Percentiles rank a stretch among this genome's conserved stretches.
These are phyloP conservation scores for Musca vetustissima DNA, from an alignment of 1,140 invertebrate species.

Conservation along the genomic window DNA sequence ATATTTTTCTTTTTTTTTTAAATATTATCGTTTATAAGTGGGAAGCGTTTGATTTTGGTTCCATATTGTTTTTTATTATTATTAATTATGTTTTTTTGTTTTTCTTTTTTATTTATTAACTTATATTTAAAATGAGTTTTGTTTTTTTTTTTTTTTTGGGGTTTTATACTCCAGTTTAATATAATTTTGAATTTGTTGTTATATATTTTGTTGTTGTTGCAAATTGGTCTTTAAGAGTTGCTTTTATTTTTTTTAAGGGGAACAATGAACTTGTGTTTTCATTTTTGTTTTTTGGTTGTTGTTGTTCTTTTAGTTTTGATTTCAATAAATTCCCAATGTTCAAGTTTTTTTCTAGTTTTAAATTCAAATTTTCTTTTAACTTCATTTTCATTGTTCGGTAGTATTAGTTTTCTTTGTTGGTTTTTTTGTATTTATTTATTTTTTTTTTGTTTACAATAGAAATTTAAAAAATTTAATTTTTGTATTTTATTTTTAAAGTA, in stretches of 20 bases:
- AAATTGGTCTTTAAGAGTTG: conserved; percentile 1
- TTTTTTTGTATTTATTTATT: conserved; percentile 10
- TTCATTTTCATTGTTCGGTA: background rate
- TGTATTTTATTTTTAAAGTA: conserved; percentile 16
- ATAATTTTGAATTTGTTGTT: too few species aligned
- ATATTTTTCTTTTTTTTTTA: conserved; percentile 20
- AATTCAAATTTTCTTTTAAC: background rate
- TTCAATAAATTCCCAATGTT: too few species aligned
- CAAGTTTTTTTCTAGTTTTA: too few species aligned
- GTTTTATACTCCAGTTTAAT: background rate
- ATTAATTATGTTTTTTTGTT: conserved; percentile 10
- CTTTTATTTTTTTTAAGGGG: background rate
- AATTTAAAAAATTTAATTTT: conserved; percentile 16
- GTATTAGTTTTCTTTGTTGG: conserved; percentile 5
- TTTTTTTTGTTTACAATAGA: conserved; percentile 9
- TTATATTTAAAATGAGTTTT: background rate
- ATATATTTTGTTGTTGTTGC: too few species aligned
- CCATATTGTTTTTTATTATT: conserved; percentile 37
- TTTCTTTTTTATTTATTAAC: conserved; percentile 3
- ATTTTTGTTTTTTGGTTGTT: too few species aligned
- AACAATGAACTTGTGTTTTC: too few species aligned
- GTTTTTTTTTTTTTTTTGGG: background rate
- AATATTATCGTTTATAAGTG: conserved; percentile 54
- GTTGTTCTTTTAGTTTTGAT: too few species aligned
- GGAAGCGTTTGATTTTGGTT: conserved; percentile 56